Conservation (phyloP, 2,888 invertebrate genomes). For the Elegia similella region DNA sequence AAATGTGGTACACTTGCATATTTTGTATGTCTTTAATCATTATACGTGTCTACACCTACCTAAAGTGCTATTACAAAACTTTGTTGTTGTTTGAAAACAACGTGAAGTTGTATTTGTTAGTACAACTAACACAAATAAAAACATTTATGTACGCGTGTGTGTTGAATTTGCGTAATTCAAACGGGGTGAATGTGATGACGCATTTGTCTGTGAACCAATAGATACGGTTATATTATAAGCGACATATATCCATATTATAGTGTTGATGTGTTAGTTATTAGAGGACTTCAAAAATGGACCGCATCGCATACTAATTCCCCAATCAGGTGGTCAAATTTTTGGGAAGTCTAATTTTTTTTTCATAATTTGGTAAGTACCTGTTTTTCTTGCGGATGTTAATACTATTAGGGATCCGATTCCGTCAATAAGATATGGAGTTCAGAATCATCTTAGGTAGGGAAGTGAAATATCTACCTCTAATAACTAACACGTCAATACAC, state of each 20-base stretch:
- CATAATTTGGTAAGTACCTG: no score
- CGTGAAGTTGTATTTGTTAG: not conserved
- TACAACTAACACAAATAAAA: not conserved
- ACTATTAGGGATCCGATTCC: no score
- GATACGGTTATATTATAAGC: not conserved
- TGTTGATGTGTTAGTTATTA: not conserved
- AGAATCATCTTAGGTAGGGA: no score
- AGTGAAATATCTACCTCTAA: no score
- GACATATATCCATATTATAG: not conserved
- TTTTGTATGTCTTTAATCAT: not conserved
- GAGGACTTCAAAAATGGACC: no score
- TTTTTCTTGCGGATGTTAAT: no score
- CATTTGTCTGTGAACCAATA: not conserved
- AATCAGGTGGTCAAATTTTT: no score
- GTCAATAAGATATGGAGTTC: no score
- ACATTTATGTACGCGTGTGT: not conserved
- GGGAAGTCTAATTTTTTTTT: no score
- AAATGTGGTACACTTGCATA: no score
- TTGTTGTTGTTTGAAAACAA: not conserved
- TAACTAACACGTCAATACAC: no score
- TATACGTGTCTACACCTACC: not conserved
- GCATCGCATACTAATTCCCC: no score
- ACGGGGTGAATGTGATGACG: conserved; percentile 4
- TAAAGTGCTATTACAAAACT: not conserved
- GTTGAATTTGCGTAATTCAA: conserved; percentile 4